Evolutionary conservation across 2,113 vertebrate genomes (phyloP).

Genomic region (Campylorhamphus procurvoides): DNA sequence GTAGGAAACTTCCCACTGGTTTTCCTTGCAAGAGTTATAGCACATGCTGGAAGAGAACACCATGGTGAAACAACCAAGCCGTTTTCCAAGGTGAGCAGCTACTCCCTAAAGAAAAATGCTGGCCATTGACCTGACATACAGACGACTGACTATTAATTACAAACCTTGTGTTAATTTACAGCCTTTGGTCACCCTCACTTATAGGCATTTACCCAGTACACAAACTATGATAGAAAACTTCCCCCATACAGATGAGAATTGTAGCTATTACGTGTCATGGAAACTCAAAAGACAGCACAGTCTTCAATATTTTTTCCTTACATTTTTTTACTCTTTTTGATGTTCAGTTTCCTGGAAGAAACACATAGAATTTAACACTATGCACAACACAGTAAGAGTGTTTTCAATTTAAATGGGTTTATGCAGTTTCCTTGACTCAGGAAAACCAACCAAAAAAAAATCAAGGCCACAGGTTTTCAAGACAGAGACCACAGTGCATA

Average conservation of each 20-base stretch:
- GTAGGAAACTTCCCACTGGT: background rate
- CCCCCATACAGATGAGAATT: background rate
- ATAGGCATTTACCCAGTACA: background rate
- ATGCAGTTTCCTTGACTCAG: background rate
- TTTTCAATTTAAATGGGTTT: background rate
- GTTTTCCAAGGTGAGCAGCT: background rate
- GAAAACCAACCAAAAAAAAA: background rate
- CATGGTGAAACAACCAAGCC: background rate
- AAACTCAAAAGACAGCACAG: background rate
- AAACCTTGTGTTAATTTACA: background rate
- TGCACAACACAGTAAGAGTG: background rate
- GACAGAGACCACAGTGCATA: background rate
- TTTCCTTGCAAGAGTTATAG: background rate
- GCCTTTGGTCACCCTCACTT: background rate
- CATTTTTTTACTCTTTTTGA: background rate
- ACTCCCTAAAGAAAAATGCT: background rate
- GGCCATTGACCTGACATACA: rapidly evolving
- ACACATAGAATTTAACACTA: background rate
- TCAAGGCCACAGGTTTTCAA: background rate
- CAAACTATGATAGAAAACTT: background rate
- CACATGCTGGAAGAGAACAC: background rate
- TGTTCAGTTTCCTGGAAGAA: background rate
- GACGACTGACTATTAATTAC: background rate
- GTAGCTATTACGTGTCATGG: background rate
- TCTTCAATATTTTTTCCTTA: background rate